A percentile compares a stretch with the other conserved stretches of the same genome.
phyloP scores from a whole-genome alignment of 1,140 invertebrate species.

The Temnothorax curvispinosus region DNA sequence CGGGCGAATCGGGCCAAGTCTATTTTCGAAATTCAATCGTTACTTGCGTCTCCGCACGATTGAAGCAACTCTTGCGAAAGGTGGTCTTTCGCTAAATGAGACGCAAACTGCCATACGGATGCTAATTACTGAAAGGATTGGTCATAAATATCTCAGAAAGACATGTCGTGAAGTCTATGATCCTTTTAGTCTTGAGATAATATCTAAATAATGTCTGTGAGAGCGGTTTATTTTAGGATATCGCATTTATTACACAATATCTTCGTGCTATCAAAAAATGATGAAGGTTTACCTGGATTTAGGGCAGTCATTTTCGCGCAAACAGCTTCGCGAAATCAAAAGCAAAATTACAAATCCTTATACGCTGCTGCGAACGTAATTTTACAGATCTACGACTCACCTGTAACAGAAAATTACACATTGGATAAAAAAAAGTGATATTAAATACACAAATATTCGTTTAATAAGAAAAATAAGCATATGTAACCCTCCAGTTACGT shows the following conservation, averaged over 20 bases:
- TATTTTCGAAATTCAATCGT: conserved; percentile 57
- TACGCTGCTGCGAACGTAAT: neutral
- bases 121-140: neutral
- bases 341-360: neutral
- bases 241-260: neutral
- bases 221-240: neutral
- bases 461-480: neutral
- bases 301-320: neutral
- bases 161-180: neutral
- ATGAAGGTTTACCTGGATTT: conserved; percentile 47
- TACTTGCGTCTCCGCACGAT: neutral
- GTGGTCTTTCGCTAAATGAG: conserved; percentile 8
- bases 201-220: neutral
- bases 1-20: conserved; percentile 57
- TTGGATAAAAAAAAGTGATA: neutral
- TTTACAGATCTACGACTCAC: conserved; percentile 64
- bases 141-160: conserved; percentile 10
- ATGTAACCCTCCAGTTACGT: neutral
- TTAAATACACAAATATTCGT: neutral
- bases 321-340: neutral
- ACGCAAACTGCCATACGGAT: neutral
- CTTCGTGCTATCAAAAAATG: conserved; percentile 10
- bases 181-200: neutral
- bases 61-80: conserved; percentile 30
- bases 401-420: conserved; percentile 62